Conservation (phyloP, 2,797 vertebrate genomes). For the Odontamblyopus lacepedii region DNA sequence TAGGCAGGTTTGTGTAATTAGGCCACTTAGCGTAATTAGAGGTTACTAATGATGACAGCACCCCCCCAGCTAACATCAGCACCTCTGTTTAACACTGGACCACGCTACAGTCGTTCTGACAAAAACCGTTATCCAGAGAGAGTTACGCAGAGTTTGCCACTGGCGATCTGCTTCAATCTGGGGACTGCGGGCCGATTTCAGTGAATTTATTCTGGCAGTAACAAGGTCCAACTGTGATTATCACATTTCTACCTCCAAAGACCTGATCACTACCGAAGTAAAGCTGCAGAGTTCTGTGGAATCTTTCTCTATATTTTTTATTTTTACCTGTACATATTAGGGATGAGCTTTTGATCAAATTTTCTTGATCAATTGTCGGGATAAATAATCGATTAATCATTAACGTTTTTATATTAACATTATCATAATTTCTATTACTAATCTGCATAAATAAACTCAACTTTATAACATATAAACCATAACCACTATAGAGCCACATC, state of each 20-base stretch:
- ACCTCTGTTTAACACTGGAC: neutral
- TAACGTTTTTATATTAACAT: too few relatives aligned
- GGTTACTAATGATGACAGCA: conserved; percentile 1
- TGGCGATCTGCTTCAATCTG: neutral
- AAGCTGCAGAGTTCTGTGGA: neutral
- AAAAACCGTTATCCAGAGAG: neutral
- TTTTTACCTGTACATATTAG: too few relatives aligned
- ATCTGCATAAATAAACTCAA: too few relatives aligned
- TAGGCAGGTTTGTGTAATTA: neutral
- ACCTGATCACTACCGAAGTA: neutral
- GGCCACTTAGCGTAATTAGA: neutral
- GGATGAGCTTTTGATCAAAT: too few relatives aligned
- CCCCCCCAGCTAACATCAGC: conserved; percentile 6
- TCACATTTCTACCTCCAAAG: neutral
- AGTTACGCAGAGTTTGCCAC: neutral
- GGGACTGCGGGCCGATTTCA: neutral
- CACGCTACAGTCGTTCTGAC: neutral
- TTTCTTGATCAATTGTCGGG: too few relatives aligned
- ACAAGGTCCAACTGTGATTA: neutral
- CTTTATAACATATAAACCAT: too few relatives aligned
- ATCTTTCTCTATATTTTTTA: neutral
- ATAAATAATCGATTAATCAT: too few relatives aligned
- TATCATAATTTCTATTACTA: too few relatives aligned
- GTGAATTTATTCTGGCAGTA: neutral
- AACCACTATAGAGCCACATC: too few relatives aligned